Base-by-base conservation (phyloP, 2,888 invertebrate genomes). In the Pilophorus perplexus region DNA sequence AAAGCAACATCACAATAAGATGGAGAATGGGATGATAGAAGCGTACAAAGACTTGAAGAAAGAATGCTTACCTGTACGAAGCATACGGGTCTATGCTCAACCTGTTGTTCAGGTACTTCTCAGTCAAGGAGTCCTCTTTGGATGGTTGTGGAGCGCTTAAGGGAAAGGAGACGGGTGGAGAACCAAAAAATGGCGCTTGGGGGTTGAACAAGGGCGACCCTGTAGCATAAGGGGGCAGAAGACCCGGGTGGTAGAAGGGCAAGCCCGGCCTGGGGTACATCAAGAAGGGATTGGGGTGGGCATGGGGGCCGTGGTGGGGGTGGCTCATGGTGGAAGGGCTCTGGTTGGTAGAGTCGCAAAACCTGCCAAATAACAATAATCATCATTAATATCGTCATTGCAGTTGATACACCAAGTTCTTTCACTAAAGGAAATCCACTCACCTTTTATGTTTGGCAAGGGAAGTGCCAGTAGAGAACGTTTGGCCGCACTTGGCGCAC, bases 401-500 rank as follows among this genome's bases (percentile, higher is more conserved):
- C n/a, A n/a, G n/a, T n/a, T n/a, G n/a, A n/a, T n/a, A n/a, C n/a
- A n/a, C n/a, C n/a, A n/a, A n/a, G n/a, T n/a, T n/a, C n/a, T n/a
- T n/a, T n/a, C n/a, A n/a, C n/a, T n/a, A n/a, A n/a, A n/a, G n/a
- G n/a, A n/a, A n/a, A n/a, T n/a, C n/a, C n/a, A 2, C 54, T 55
- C 16, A 62, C 72, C 95, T 83, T 79, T 95, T 94, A 79, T 98
- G 98, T 76, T 98, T 98, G 71, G 93, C 87, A 55, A 98, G 82
- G 25, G 94, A 91, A 2, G 94, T 92, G 67, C 89, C 88, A 0
- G 95, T 94, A 67, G 88, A 89, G 79, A 97, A 98, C 28, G 90
- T 88, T 76, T 95, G 93, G 23, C 89, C 88, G 76, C 97, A 98
- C 83, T 95, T 94, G 74, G 83, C 86, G 80, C 97, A 98, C 81